These are phyloP conservation scores for Plectrocnemia conspersa DNA, from an alignment of 1,140 invertebrate genomes.

Conservation along the genomic window DNA sequence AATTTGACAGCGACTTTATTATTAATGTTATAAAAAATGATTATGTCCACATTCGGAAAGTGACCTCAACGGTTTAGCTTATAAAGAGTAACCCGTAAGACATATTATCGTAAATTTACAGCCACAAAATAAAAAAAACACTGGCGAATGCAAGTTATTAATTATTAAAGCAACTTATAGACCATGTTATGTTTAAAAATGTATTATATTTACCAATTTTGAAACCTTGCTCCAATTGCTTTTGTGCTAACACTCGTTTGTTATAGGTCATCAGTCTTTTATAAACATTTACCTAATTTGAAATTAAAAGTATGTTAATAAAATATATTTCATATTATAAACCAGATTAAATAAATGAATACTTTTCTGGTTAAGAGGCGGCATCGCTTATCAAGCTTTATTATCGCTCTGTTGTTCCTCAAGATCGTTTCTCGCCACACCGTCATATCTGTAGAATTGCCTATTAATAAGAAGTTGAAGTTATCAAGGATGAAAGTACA, in stretches of 20 bases:
- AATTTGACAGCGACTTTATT: no score
- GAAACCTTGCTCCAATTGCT: constrained; percentile 9
- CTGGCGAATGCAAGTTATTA: background rate
- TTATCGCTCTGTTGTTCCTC: constrained; percentile 12
- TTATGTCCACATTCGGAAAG: no score
- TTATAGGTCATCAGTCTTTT: constrained; percentile 9
- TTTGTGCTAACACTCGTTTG: constrained; percentile 6
- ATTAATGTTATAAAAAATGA: no score
- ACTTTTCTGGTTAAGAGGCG: constrained; percentile 4
- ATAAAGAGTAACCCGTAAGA: no score
- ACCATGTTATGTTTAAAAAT: constrained; percentile 2
- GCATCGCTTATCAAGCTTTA: constrained; percentile 14
- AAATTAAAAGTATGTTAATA: no score
- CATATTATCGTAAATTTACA: no score
- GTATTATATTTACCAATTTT: constrained; percentile 11
- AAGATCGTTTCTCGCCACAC: constrained; percentile 8
- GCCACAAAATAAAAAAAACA: no score
- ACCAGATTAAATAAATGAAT: background rate
- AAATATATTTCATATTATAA: no score
- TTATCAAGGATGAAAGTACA: no score
- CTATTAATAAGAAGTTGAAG: no score
- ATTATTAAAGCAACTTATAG: background rate
- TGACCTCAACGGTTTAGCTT: no score
- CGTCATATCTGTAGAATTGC: background rate
- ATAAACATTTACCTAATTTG: constrained; percentile 10